Base-by-base conservation (phyloP, 2,797 vertebrate genomes). In the Scomberomorus guttatus region DNA sequence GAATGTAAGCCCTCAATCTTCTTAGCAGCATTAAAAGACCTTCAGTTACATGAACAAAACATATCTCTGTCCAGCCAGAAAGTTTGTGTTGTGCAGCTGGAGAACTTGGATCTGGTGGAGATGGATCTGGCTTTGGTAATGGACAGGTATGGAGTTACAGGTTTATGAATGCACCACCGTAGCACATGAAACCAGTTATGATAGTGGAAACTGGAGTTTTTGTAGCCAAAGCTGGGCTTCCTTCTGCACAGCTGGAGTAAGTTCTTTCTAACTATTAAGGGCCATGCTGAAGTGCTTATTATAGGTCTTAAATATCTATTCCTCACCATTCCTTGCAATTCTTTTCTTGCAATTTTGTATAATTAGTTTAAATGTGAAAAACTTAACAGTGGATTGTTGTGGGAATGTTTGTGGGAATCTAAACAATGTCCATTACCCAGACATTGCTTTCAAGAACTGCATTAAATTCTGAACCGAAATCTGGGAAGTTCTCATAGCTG, bases 341-440 rank as follows among this genome's bases (percentile, higher is more conserved):
- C 39, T 42, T 27, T 55, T 12, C 24, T 55, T 55, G 52, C 24
- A 52, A 52, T 52, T 4, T 4, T 52, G 50, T 17, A 18, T 29
- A 18, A 12, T 37, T n/a, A 18, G 7, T 15, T 24, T 6, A 42
- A 61, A 42, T 13, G 3, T 42, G n/a, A 42, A 42, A 32, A 29
- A 27, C 27, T 27, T 3, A 29, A 56, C 55, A 24, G 12, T 27
- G 54, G 9, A n/a, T n/a, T 27, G 18, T 17, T 59, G 57, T 63
- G 3, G 10, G 6, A 6, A 11, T 27, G 42, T 17, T 17, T 63
- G 17, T 63, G 2, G 24, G 14, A 48, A 39, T 48, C 66, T 87
- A 87, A 39, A 87, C 76, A 81, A 83, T 82, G 70, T 80, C 81
- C 80, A 83, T 90, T 5, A 86, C 51, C 68, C 83, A 90, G 59